Conservation (phyloP, 2,113 vertebrate genomes). For the Nesogale talazaci region DNA sequence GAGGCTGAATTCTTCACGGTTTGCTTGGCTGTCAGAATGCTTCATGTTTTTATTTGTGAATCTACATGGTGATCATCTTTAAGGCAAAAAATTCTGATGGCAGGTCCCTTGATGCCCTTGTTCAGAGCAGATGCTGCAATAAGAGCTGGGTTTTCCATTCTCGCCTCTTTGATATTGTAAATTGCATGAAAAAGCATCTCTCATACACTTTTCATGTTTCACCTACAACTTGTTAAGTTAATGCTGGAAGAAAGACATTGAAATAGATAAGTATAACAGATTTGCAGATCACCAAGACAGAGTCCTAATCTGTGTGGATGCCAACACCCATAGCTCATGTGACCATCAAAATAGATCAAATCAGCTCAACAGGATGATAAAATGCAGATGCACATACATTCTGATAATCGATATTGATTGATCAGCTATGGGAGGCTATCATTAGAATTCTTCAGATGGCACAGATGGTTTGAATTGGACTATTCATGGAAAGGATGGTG, state of each 20-base stretch:
- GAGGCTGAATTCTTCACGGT: conserved; percentile 85
- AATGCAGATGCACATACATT: background rate
- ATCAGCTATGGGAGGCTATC: conserved; percentile 58
- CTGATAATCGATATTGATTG: conserved; percentile 66
- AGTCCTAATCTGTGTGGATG: conserved; percentile 76
- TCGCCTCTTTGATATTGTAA: conserved; percentile 62
- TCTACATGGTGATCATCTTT: conserved; percentile 86
- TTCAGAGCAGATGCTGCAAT: conserved; percentile 85
- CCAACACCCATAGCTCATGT: conserved; percentile 69
- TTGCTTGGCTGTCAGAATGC: conserved; percentile 87
- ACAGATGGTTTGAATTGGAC: background rate
- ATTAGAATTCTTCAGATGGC: background rate
- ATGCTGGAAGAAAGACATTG: conserved; percentile 53
- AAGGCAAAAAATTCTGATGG: conserved; percentile 82
- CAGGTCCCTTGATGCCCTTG: conserved; percentile 84
- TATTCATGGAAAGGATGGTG: background rate
- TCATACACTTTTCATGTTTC: conserved; percentile 39
- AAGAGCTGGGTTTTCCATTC: conserved; percentile 80
- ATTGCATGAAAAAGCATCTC: background rate
- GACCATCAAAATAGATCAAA: conserved; percentile 79
- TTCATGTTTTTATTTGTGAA: conserved; percentile 86
- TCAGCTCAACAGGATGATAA: conserved; percentile 53
- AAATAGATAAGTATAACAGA: conserved; percentile 68
- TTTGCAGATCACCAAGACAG: conserved; percentile 64
- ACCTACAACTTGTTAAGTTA: conserved; percentile 43